Conservation (phyloP, 2,797 vertebrate species). For the Ctenosaura bakeri region DNA sequence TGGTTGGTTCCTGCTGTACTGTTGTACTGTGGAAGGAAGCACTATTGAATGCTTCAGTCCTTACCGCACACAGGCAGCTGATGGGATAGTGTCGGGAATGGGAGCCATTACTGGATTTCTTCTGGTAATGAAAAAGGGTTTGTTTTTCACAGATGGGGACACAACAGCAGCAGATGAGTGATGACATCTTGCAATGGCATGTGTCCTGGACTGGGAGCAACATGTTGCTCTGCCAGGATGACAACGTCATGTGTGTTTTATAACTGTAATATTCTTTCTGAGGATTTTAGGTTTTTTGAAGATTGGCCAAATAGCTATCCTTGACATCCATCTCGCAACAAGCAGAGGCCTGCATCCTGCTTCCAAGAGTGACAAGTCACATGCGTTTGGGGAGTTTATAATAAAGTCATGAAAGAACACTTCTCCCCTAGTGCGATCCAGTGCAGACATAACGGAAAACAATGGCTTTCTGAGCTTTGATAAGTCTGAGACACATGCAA, state of each 20-base stretch:
- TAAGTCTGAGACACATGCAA: not conserved
- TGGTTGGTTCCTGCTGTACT: no score
- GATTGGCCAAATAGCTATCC: not conserved
- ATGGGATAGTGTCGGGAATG: no score
- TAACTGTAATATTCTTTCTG: not conserved
- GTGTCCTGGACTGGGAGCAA: no score
- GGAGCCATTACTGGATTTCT: no score
- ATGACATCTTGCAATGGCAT: no score
- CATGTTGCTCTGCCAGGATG: no score
- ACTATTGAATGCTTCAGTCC: no score
- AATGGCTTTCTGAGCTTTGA: not conserved
- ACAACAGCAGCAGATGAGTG: no score
- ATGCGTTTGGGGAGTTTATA: conserved; percentile 8
- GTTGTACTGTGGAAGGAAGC: no score
- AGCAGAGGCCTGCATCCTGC: not conserved
- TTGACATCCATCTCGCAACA: not conserved
- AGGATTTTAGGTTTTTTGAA: not conserved
- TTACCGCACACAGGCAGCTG: no score
- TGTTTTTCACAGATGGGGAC: no score
- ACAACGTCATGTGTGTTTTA: conserved; percentile 9
- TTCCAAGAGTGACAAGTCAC: not conserved
- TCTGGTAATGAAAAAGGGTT: no score
- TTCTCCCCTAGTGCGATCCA: not conserved
- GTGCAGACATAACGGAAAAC: not conserved
- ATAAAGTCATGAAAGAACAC: not conserved